These are phyloP conservation scores for Drosophila erecta DNA, from an alignment of 1,140 invertebrate species.

Conservation along the genomic window DNA sequence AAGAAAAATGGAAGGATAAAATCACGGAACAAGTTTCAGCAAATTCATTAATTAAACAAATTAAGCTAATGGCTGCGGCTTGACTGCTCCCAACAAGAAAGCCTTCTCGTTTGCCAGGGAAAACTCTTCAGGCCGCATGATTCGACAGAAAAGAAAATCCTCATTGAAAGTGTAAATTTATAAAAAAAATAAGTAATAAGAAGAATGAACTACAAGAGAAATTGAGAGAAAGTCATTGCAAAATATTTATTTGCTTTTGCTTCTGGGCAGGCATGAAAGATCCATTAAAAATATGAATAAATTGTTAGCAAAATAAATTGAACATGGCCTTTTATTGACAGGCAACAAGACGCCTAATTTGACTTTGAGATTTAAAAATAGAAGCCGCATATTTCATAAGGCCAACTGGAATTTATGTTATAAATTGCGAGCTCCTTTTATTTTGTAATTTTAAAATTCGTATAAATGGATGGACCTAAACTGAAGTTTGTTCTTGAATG, in stretches of 20 bases:
- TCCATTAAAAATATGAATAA: slow-evolving; percentile 49
- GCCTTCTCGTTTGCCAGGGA: slow-evolving; percentile 33
- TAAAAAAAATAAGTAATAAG: neutral
- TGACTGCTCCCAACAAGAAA: slow-evolving; percentile 45
- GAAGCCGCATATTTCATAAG: slow-evolving; percentile 16
- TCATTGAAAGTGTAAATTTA: slow-evolving; percentile 13
- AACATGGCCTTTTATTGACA: slow-evolving; percentile 31
- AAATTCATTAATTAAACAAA: slow-evolving; percentile 63
- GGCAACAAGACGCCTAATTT: slow-evolving; percentile 32
- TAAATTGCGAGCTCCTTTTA: neutral
- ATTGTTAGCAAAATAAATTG: slow-evolving; percentile 38
- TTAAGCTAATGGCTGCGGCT: slow-evolving; percentile 56
- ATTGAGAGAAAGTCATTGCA: slow-evolving; percentile 11
- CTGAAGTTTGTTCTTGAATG: neutral
- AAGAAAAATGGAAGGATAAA: slow-evolving; percentile 24
- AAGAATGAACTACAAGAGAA: slow-evolving; percentile 1
- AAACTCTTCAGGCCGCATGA: slow-evolving; percentile 16
- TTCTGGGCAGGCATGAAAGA: slow-evolving; percentile 10
- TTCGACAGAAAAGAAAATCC: slow-evolving; percentile 35
- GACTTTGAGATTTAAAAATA: slow-evolving; percentile 16
- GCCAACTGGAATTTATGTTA: slow-evolving; percentile 14
- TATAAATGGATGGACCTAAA: neutral
- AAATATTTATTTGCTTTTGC: slow-evolving; percentile 40
- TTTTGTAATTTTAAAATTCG: neutral
- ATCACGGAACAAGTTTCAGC: slow-evolving; percentile 48